phyloP scores from a whole-genome alignment of 1,140 invertebrate species.

The Agraylea sexmaculata region DNA sequence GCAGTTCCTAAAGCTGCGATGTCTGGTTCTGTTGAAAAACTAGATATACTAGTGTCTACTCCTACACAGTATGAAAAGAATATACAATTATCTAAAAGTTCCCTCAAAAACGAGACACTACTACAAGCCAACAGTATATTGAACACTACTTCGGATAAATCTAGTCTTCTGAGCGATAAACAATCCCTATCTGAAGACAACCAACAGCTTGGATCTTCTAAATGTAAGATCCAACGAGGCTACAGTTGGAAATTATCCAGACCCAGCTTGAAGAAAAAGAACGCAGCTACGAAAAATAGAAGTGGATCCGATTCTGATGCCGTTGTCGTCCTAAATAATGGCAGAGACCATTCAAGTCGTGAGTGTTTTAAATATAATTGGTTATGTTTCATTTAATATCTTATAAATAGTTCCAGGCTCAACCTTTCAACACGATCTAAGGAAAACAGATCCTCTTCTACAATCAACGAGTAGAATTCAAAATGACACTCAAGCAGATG shows the following conservation, averaged over 20 bases:
- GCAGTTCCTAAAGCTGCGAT: slow-evolving; percentile 14
- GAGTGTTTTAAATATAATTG: slow-evolving; percentile 17
- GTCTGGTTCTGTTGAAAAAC: slow-evolving; percentile 17
- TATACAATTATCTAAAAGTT: slow-evolving; percentile 28
- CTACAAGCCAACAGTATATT: slow-evolving; percentile 30
- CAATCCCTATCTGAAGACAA: slow-evolving; percentile 16
- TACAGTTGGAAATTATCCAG: slow-evolving; percentile 59
- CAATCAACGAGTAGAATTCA: slow-evolving; percentile 47
- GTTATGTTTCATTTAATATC: slow-evolving; percentile 7
- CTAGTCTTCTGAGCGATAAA: slow-evolving; percentile 30
- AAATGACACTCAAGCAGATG: slow-evolving; percentile 55
- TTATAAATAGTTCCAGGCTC: slow-evolving; percentile 24
- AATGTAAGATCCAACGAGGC: slow-evolving; percentile 47
- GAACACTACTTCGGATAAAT: slow-evolving; percentile 35
- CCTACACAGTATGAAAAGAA: slow-evolving; percentile 36
- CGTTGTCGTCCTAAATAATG: slow-evolving; percentile 52
- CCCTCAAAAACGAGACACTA: slow-evolving; percentile 16
- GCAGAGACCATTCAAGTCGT: slow-evolving; percentile 57
- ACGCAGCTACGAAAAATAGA: slow-evolving; percentile 33
- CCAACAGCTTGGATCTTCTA: slow-evolving; percentile 26
- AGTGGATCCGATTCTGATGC: slow-evolving; percentile 46
- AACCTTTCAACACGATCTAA: slow-evolving; percentile 29
- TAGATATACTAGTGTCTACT: slow-evolving; percentile 19
- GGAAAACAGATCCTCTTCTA: slow-evolving; percentile 42
- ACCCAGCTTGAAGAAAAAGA: slow-evolving; percentile 50